Base-by-base conservation (phyloP, 2,888 invertebrate species). In the Drosophila nr. perissopoda region DNA sequence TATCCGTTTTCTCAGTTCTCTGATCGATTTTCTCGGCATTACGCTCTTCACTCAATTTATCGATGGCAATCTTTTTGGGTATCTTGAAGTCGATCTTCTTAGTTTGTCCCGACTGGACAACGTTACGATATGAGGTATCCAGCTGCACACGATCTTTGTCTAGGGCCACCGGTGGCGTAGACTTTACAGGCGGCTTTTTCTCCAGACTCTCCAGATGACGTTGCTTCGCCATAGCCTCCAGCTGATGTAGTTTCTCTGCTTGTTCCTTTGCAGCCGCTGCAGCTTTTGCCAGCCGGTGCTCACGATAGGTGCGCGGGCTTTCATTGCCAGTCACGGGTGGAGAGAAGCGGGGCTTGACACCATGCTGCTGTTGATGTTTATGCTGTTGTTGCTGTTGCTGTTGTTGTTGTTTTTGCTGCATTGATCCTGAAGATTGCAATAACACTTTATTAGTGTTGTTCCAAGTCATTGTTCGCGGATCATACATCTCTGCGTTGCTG, bases 51-150 rank as follows among this genome's bases (percentile, higher is more conserved):
- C 18, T 25, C 0, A 42, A 40, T 16, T 63, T 74, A 0, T 16
- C 16, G 16, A 0, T 25, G 27, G 53, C 29, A n/a, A 53, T 31
- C 36, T 76, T 73, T 18, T 77, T 92, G 1, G 92, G 93, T 69
- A 92, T 92, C 65, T 91, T 91, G 60, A 92, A 92, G n/a, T 75
- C 80, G 4, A 85, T 56, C 57, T 85, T 90, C 68, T 60, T 86
- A 49, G n/a, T 80, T 67, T 53, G 58, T 10, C 51, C 57, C 10
- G 45, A 33, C 18, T 80, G 72, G 7, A 29, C 7, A 29, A 66
- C 42, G 52, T 53, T 89, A 5, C 92, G 82, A 79, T 92, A 92
- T 65, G 91, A 86, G 61, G 91, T 92, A 57, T 92, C 92, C 27
- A 92, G 70, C 10, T 79, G 74, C 7, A 61, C 70, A n/a, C 11